A percentile compares a stretch with the other conserved stretches of the same genome.
phyloP scores from a whole-genome alignment of 2,797 vertebrate species.

The Tapera naevia region DNA sequence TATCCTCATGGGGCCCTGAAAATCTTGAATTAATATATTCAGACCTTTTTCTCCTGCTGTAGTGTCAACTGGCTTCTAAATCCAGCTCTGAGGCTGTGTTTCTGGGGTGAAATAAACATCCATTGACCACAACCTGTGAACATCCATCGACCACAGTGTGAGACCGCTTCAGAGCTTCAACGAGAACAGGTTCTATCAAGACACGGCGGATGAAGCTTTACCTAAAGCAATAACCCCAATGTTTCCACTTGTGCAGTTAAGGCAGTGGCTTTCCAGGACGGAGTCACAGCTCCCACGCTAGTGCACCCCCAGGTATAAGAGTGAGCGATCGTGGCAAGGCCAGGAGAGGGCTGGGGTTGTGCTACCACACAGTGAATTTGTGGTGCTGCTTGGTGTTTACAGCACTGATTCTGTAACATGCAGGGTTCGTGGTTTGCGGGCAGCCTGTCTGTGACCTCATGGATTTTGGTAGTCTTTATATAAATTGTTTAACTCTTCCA shows the following conservation, averaged over 20 bases:
- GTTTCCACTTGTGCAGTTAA: background rate
- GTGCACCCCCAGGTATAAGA: fast-evolving
- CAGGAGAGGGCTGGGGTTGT: background rate
- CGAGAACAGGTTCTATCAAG: background rate
- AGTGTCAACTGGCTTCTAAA: background rate
- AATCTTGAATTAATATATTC: background rate
- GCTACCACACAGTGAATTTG: background rate
- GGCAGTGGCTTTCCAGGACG: background rate
- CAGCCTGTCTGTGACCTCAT: background rate
- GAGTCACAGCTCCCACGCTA: background rate
- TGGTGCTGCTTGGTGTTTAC: background rate
- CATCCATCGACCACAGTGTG: background rate
- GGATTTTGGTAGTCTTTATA: background rate
- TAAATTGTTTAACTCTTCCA: background rate
- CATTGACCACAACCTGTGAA: background rate
- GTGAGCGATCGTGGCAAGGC: fast-evolving
- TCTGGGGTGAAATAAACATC: background rate
- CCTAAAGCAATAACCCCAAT: background rate
- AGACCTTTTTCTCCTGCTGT: background rate
- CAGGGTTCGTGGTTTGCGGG: background rate
- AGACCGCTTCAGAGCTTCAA: background rate
- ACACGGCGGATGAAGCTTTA: background rate
- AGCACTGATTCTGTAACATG: background rate
- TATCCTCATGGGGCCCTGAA: background rate
- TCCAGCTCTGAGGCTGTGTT: background rate